Evolutionary conservation across 2,113 vertebrate species (phyloP).

Genomic region (Hucho hucho): DNA sequence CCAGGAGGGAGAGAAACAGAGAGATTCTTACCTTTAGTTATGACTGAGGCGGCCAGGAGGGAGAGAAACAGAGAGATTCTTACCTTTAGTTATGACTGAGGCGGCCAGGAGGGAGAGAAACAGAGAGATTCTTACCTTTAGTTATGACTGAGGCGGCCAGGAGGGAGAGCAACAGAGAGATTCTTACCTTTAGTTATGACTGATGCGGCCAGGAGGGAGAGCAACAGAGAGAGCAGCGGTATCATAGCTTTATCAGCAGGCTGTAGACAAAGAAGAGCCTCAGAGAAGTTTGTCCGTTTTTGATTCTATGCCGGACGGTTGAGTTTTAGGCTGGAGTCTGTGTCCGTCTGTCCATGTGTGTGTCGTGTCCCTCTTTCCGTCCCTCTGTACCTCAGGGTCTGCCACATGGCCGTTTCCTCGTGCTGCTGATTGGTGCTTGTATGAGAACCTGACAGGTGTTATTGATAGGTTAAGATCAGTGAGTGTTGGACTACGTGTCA

Average conservation of each 20-base stretch:
- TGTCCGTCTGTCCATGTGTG: constrained; percentile 17
- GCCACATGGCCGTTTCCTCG: constrained; percentile 16
- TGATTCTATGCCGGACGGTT: background rate
- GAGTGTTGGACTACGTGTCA: constrained; percentile 70
- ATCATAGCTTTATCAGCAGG: constrained; percentile 36
- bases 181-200: constrained; percentile 34
- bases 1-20: too few species aligned
- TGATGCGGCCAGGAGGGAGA: constrained; percentile 48
- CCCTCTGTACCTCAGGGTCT: background rate
- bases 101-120: too few species aligned
- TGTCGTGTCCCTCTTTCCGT: constrained; percentile 18
- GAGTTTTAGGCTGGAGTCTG: background rate
- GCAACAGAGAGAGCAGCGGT: constrained; percentile 39
- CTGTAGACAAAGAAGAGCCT: background rate
- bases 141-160: constrained; percentile 47
- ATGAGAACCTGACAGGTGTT: constrained; percentile 75
- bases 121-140: constrained; percentile 4
- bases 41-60: too few species aligned
- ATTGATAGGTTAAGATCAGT: constrained; percentile 47
- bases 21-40: too few species aligned
- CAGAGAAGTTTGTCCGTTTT: background rate
- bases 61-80: too few species aligned
- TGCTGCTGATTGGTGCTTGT: constrained; percentile 54
- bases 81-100: too few species aligned
- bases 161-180: constrained; percentile 41